Conservation (phyloP, 2,113 vertebrate genomes). For the Aix galericulata region DNA sequence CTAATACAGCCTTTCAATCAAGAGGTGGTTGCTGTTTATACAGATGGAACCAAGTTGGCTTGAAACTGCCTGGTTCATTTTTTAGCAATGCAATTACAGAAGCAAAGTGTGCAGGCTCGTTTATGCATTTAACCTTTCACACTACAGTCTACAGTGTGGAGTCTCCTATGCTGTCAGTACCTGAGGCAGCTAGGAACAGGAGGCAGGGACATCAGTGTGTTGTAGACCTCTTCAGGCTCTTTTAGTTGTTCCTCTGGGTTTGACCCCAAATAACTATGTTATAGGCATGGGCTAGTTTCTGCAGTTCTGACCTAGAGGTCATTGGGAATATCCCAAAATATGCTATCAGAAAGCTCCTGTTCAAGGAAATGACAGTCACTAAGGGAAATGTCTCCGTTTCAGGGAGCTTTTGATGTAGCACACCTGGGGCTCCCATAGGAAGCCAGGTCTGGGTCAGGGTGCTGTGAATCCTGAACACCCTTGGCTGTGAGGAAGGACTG, state of each 20-base stretch:
- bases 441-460: neutral
- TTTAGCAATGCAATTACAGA: neutral
- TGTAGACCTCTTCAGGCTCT: neutral
- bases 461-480: neutral
- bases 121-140: neutral
- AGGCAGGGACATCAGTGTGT: neutral
- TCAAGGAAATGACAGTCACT: neutral
- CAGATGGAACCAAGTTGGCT: neutral
- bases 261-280: neutral
- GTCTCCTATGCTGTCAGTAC: neutral
- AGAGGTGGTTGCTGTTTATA: neutral
- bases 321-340: neutral
- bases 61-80: neutral
- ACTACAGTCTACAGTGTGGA: neutral
- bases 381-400: neutral
- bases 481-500: neutral
- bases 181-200: neutral
- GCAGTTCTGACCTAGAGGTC: neutral
- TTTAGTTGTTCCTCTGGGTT: neutral
- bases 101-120: neutral
- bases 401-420: neutral
- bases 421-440: neutral
- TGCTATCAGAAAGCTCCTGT: neutral
- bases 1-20: neutral
- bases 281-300: neutral